Percentiles rank a stretch among this genome's conserved stretches.
Conservation (phyloP, 2,797 vertebrate species). For the Spea hammondii region DNA sequence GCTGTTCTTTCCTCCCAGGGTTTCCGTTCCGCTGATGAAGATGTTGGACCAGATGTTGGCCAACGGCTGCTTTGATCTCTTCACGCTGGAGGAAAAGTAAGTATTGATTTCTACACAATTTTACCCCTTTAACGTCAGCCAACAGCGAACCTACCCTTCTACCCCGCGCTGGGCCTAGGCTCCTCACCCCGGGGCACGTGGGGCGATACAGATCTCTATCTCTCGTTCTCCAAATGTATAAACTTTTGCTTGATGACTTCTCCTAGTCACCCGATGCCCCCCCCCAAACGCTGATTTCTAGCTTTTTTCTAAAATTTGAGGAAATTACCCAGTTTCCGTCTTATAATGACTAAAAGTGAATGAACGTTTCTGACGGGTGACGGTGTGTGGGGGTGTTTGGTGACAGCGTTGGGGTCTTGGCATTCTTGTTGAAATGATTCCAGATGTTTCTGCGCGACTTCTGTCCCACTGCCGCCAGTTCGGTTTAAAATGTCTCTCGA, state of each 20-base stretch:
- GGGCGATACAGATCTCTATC: too few relatives aligned
- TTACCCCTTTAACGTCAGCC: too few relatives aligned
- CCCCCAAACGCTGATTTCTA: not conserved
- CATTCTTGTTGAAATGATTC: constrained; percentile 48
- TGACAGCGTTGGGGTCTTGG: too few relatives aligned
- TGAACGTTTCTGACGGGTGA: too few relatives aligned
- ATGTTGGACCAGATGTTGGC: constrained; percentile 88
- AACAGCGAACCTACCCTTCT: too few relatives aligned
- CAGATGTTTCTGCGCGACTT: constrained; percentile 55
- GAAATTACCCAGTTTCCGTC: constrained; percentile 58
- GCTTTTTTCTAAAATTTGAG: too few relatives aligned
- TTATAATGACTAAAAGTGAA: not conserved
- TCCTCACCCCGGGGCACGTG: too few relatives aligned
- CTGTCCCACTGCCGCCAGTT: constrained; percentile 9
- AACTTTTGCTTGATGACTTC: not conserved
- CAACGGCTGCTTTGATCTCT: constrained; percentile 82
- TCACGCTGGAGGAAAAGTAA: constrained; percentile 80
- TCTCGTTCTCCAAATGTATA: not conserved
- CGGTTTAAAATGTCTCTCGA: constrained; percentile 47
- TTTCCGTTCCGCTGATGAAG: constrained; percentile 83
- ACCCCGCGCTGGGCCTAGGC: too few relatives aligned
- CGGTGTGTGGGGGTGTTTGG: too few relatives aligned
- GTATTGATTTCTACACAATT: constrained; percentile 43
- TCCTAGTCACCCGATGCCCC: not conserved
- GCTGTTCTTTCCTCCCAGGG: constrained; percentile 64